Evolutionary conservation across 2,797 vertebrate genomes (phyloP).

Genomic region (Chloroceryle inda): DNA sequence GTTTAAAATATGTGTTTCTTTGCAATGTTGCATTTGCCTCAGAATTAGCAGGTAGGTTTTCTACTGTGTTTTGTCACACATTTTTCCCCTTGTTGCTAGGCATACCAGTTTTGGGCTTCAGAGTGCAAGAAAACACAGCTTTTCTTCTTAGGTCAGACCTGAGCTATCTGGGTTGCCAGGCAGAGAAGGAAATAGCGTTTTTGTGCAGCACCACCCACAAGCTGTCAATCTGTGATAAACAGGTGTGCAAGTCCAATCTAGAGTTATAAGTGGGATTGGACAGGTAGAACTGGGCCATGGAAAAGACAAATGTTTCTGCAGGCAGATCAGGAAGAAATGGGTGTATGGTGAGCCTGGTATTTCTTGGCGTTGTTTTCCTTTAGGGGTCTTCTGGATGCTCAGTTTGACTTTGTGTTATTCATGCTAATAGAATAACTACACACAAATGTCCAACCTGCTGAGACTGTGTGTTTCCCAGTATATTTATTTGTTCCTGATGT

Average conservation of each 20-base stretch:
- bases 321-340: background rate
- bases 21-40: background rate
- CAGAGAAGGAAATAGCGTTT: background rate
- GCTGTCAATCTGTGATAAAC: background rate
- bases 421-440: rapidly evolving
- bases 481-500: background rate
- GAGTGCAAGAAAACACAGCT: background rate
- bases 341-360: background rate
- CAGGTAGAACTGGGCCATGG: background rate
- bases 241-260: background rate
- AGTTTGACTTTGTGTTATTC: background rate
- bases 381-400: background rate
- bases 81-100: background rate
- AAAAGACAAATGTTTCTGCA: background rate
- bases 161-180: background rate
- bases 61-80: background rate
- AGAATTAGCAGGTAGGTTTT: background rate
- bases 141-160: background rate
- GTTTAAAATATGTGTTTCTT: background rate
- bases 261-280: background rate
- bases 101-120: background rate
- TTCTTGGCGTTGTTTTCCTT: background rate
- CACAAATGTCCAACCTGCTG: background rate
- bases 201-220: background rate
- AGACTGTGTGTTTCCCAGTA: background rate